These are phyloP conservation scores for Musca vetustissima DNA, from an alignment of 1,140 invertebrate genomes.

Conservation along the genomic window DNA sequence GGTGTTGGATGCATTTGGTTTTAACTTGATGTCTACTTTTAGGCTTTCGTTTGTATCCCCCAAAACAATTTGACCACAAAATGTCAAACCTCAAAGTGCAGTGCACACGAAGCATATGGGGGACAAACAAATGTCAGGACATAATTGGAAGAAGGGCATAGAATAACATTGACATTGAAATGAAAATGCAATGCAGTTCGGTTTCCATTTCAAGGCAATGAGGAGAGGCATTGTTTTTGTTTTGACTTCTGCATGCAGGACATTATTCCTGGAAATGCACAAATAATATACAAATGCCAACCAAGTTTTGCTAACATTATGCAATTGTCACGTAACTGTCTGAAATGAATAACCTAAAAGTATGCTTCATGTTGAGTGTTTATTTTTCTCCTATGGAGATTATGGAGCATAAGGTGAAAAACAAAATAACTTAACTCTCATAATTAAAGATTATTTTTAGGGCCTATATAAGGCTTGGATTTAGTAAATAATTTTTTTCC, in stretches of 20 bases:
- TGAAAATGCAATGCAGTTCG: background rate
- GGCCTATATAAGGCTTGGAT: too few species aligned
- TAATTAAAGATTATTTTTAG: too few species aligned
- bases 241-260: background rate
- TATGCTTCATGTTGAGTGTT: background rate
- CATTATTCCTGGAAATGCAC: too few species aligned
- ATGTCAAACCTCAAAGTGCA: conserved; percentile 11
- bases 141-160: background rate
- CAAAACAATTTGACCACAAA: conserved; percentile 11
- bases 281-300: background rate
- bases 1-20: background rate
- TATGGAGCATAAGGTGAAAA: background rate
- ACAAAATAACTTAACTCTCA: background rate
- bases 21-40: background rate
- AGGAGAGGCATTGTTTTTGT: too few species aligned
- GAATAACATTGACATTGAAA: conserved; percentile 19
- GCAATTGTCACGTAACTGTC: background rate
- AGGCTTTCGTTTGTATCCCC: background rate
- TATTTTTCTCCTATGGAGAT: conserved; percentile 6
- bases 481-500: too few species aligned
- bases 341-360: background rate
- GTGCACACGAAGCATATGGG: background rate
- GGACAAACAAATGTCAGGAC: background rate
- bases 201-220: background rate
- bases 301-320: background rate